These are phyloP conservation scores for Lophotis ruficrista DNA, from an alignment of 2,113 vertebrate genomes.

Conservation along the genomic window DNA sequence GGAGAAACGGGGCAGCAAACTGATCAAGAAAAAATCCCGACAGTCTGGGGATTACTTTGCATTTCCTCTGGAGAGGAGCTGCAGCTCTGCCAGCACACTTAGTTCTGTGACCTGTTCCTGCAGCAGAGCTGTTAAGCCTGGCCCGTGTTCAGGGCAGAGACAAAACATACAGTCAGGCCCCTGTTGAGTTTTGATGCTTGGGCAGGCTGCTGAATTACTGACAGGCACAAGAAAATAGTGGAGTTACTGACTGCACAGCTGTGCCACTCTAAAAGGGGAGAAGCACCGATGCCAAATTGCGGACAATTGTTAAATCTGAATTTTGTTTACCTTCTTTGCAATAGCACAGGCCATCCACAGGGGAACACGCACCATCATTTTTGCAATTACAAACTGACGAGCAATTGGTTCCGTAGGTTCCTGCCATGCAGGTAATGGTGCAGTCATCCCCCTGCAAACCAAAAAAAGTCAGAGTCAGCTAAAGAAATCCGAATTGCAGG, in stretches of 20 bases:
- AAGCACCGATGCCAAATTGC: neutral
- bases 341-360: slow-evolving; percentile 88
- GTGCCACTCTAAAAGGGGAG: neutral
- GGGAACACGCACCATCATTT: slow-evolving; percentile 87
- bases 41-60: neutral
- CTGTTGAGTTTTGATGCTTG: neutral
- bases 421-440: slow-evolving; percentile 80
- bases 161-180: neutral
- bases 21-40: neutral
- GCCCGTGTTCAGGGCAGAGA: neutral
- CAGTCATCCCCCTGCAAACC: slow-evolving; percentile 89
- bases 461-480: slow-evolving; percentile 2
- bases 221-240: neutral
- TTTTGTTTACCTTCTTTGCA: slow-evolving; percentile 89
- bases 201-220: neutral
- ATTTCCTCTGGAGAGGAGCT: neutral
- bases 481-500: neutral
- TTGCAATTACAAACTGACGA: slow-evolving; percentile 88
- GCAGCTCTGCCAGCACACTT: neutral
- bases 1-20: neutral
- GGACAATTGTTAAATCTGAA: neutral
- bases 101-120: neutral
- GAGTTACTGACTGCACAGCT: neutral
- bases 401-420: slow-evolving; percentile 90
- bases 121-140: neutral